These are phyloP conservation scores for Leptopilina myrica DNA, from an alignment of 2,888 invertebrate species.

Conservation along the genomic window DNA sequence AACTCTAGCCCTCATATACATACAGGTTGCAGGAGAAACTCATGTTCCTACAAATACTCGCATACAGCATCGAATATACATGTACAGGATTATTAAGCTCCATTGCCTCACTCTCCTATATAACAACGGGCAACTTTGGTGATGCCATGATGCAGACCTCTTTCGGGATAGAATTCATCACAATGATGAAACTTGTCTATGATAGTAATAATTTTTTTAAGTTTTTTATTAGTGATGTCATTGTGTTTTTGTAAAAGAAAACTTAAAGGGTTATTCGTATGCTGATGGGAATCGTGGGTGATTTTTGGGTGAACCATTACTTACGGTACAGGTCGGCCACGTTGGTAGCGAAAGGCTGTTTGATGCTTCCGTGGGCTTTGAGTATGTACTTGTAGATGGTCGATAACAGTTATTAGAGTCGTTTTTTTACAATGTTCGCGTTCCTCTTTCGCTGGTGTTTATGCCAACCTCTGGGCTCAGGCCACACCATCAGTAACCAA, in stretches of 20 bases:
- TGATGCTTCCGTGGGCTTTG: conserved; percentile 60
- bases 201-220: too few relatives aligned
- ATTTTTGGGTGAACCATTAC: conserved; percentile 1
- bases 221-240: neutral
- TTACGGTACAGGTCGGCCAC: conserved; percentile 50
- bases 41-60: neutral
- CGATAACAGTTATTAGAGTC: conserved; percentile 77
- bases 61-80: neutral
- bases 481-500: conserved; percentile 51
- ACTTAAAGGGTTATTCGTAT: neutral
- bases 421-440: conserved; percentile 73
- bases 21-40: neutral
- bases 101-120: neutral
- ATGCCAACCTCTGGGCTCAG: conserved; percentile 61
- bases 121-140: conserved; percentile 16
- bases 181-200: too few relatives aligned
- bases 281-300: conserved; percentile 1
- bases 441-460: conserved; percentile 63
- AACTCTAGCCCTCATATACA: conserved; percentile 26
- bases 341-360: conserved; percentile 56
- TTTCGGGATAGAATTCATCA: too few relatives aligned
- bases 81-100: neutral
- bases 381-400: conserved; percentile 69
- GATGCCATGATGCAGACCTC: neutral
- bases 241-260: neutral